Conservation (phyloP, 2,888 invertebrate species). For the Cryptocheilus praepositus region DNA sequence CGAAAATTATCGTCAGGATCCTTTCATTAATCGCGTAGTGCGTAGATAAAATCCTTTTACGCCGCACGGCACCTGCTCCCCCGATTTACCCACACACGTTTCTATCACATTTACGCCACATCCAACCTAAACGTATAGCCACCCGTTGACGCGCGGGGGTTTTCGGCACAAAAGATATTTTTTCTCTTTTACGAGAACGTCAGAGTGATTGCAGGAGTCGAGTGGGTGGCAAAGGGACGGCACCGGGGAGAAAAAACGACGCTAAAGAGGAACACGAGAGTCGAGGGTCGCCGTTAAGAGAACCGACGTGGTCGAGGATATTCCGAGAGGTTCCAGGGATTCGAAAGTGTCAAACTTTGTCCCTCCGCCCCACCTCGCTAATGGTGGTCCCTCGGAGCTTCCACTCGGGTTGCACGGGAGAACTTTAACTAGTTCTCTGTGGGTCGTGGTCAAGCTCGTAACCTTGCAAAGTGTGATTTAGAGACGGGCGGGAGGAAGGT, state of each 20-base stretch:
- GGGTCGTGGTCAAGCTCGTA: constrained; percentile 30
- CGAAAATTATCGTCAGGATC: constrained; percentile 18
- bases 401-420: constrained; percentile 31
- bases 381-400: constrained; percentile 42
- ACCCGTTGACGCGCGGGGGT: background rate
- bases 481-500: constrained; percentile 10
- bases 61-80: too few species aligned
- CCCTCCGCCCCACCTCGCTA: constrained; percentile 43
- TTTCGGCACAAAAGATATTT: background rate
- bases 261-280: constrained; percentile 22
- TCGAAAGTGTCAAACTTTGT: constrained; percentile 50
- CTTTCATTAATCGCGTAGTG: constrained; percentile 15
- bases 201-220: constrained; percentile 11
- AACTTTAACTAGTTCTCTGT: constrained; percentile 54
- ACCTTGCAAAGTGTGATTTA: constrained; percentile 43
- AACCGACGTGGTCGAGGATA: constrained; percentile 29
- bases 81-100: background rate
- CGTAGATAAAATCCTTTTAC: too few species aligned
- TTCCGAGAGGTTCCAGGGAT: constrained; percentile 29
- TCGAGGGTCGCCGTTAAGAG: constrained; percentile 16
- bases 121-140: too few species aligned
- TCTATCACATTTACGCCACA: background rate
- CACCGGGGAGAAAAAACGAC: background rate
- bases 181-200: constrained; percentile 15
- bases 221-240: constrained; percentile 10